phyloP scores from a whole-genome alignment of 2,888 invertebrate genomes.

The Drosophila setosimentum region DNA sequence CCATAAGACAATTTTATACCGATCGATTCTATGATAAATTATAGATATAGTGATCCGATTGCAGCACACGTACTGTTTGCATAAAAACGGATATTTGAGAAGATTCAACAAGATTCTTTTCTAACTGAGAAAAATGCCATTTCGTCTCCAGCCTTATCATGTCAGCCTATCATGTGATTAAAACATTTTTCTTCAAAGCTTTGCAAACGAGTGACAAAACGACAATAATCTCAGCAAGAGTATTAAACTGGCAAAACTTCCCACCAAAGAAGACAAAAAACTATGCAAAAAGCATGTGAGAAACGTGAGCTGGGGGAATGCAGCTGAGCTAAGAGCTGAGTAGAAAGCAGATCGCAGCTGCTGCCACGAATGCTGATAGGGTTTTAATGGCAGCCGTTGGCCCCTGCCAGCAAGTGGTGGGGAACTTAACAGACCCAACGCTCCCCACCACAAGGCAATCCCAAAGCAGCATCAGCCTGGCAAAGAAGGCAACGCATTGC shows the following conservation, averaged over 20 bases:
- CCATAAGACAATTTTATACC: not conserved
- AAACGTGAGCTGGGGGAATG: conserved; percentile 36
- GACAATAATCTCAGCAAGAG: conserved; percentile 1
- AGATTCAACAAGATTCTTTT: not conserved
- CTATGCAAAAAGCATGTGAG: conserved; percentile 14
- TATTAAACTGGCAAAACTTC: not conserved
- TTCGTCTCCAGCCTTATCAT: not conserved
- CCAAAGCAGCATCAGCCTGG: conserved; percentile 3
- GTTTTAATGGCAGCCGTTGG: conserved; percentile 72
- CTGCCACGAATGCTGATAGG: conserved; percentile 76
- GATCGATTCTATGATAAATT: not conserved
- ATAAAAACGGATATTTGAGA: no score
- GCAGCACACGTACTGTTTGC: no score
- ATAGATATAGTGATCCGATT: not conserved
- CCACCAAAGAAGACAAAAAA: conserved; percentile 22
- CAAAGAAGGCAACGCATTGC: conserved; percentile 59
- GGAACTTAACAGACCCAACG: conserved; percentile 24
- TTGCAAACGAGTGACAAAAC: not conserved
- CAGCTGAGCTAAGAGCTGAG: conserved; percentile 29
- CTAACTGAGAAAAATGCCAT: not conserved
- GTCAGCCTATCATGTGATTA: not conserved
- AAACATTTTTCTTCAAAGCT: not conserved
- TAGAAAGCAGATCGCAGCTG: conserved; percentile 62
- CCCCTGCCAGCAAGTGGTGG: conserved; percentile 34
- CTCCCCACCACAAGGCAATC: not conserved